A percentile compares a stretch with the other conserved stretches of the same genome.
These are phyloP conservation scores for Columba guinea DNA, from an alignment of 2,797 vertebrate genomes.

Conservation along the genomic window DNA sequence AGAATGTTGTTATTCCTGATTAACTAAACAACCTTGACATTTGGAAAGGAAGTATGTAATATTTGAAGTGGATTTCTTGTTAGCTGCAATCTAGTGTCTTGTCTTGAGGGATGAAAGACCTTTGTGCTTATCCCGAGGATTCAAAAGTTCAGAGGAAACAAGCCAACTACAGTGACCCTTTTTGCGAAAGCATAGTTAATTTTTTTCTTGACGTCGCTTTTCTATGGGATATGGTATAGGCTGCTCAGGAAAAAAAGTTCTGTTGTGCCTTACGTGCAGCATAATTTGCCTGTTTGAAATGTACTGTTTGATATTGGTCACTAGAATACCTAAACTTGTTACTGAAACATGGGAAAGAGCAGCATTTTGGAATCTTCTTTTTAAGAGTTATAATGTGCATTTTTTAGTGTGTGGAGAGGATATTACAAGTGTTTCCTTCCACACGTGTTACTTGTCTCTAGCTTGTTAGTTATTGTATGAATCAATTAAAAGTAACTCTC, in stretches of 20 bases:
- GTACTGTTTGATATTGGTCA: neutral
- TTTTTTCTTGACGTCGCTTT: constrained; percentile 28
- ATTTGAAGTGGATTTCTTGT: constrained; percentile 46
- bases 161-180: constrained; percentile 1
- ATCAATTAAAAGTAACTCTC: neutral
- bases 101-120: neutral
- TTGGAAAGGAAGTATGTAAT: constrained; percentile 44
- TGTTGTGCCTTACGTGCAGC: neutral
- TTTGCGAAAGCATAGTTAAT: constrained; percentile 9
- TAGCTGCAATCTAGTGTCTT: constrained; percentile 6
- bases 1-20: constrained; percentile 32
- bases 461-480: neutral
- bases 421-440: neutral
- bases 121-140: constrained; percentile 31
- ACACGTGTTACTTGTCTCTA: neutral
- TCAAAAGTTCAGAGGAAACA: constrained; percentile 34
- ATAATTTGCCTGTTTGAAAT: neutral
- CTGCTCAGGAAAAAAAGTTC: neutral
- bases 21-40: constrained; percentile 54
- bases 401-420: neutral
- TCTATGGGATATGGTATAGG: neutral
- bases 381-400: neutral
- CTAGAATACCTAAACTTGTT: constrained; percentile 9
- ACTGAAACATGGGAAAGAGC: neutral
- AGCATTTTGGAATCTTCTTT: neutral